Conservation (phyloP, 2,113 vertebrate species). For the Poeciliopsis prolifica region DNA sequence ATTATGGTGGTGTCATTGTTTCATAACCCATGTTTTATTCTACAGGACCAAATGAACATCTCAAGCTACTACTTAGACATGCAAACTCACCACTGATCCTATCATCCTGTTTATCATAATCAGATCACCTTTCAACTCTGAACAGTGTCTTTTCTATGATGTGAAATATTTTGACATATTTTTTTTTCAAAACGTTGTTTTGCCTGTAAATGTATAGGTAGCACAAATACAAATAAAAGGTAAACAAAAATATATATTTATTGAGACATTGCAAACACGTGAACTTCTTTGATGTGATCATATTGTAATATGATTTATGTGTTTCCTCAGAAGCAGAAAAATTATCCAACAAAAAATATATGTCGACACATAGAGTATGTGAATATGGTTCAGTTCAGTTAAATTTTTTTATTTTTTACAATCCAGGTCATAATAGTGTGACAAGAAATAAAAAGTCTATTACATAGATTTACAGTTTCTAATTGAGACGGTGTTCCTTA, state of each 20-base stretch:
- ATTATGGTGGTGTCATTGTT: neutral
- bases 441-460: no score
- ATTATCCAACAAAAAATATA: no score
- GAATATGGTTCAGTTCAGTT: no score
- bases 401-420: no score
- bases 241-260: no score
- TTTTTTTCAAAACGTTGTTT: neutral
- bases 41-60: conserved; percentile 25
- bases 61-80: neutral
- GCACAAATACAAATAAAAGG: no score
- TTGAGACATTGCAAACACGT: neutral
- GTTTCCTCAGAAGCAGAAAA: no score
- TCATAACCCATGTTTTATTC: conserved; percentile 20
- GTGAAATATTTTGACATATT: neutral
- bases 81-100: neutral
- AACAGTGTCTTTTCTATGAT: neutral
- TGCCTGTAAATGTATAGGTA: neutral
- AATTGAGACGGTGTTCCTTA: no score
- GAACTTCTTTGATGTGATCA: neutral
- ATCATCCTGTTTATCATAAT: neutral
- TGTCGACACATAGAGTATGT: no score
- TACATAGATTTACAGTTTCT: no score
- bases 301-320: neutral
- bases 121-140: neutral
- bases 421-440: no score